Base-by-base conservation (phyloP, 2,113 vertebrate genomes). In the Tor tambroides region DNA sequence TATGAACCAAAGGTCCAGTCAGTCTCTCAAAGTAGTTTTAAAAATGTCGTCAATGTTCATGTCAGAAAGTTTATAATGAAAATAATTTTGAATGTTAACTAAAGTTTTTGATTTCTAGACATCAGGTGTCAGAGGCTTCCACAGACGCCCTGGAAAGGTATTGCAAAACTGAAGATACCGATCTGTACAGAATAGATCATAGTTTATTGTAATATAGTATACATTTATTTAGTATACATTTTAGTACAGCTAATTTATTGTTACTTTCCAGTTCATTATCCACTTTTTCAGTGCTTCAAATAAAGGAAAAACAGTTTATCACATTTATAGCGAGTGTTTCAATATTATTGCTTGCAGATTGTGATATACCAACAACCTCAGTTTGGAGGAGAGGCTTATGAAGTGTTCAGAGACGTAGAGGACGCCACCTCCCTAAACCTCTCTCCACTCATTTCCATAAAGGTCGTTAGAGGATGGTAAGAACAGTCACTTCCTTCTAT, bases 381-480 rank as follows among this genome's bases (percentile, higher is more conserved):
- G 28, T 93, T 94, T 90, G 92, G 91, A 0, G 96, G 96, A 10
- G 87, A 94, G 59, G 89, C 89, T 0, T 93, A 95, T 88, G 97
- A 98, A 92, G 88, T 98, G 67, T 95, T 94, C 80, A n/a, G 92
- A 81, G 96, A 98, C 41, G n/a, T 95, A 54, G 92, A 93, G 35
- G 96, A 99, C 59, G 96, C 97, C 80, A 97, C 93, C 15, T 88
- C 93, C 0, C 96, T 98, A 94, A 93, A 91, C 85, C 93, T 99
- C 1, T 96, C 97, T 0, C 95, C 97, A 12, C 89, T 96, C 85
- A 95, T 98, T 85, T 94, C 96, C 5, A 83, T 98, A 74, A 97
- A 93, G 93, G 96, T 96, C 51, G 71, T 98, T 83, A 94, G 98
- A 96, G 98, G 98, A 95, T 99, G 98, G 98, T 99, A 93, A 93